Evolutionary conservation across 2,888 invertebrate genomes (phyloP).

Genomic region (Diarsia brunnea): DNA sequence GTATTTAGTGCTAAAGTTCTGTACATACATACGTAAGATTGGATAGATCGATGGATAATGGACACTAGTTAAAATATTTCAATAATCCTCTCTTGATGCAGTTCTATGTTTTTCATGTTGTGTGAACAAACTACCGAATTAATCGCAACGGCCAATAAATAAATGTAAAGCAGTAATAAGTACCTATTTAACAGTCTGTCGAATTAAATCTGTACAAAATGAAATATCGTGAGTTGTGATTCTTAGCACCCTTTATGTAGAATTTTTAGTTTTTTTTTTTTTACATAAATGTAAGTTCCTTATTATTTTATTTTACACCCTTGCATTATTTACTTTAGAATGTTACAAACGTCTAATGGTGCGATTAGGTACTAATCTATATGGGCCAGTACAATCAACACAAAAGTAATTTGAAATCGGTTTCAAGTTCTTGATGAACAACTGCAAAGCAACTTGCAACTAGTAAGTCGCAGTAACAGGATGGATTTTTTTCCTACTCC

Average conservation of each 20-base stretch:
- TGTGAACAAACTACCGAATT: conserved; percentile 86
- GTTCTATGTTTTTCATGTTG: conserved; percentile 76
- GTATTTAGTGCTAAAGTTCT: conserved; percentile 80
- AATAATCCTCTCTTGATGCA: conserved; percentile 73
- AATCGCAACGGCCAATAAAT: conserved; percentile 83
- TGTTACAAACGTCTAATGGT: conserved; percentile 1
- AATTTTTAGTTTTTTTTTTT: conserved; percentile 54
- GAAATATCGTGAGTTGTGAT: conserved; percentile 85
- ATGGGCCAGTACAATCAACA: conserved; percentile 6
- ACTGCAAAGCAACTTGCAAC: background rate
- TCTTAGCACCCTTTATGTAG: conserved; percentile 73
- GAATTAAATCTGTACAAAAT: conserved; percentile 91
- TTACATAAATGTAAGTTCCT: conserved; percentile 6
- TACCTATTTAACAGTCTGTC: conserved; percentile 88
- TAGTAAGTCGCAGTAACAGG: background rate
- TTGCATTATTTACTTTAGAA: conserved; percentile 18
- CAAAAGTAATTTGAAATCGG: background rate
- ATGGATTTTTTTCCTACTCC: background rate
- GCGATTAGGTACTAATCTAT: conserved; percentile 3
- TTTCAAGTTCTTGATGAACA: background rate
- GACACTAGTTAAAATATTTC: conserved; percentile 68
- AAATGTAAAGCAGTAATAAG: conserved; percentile 88
- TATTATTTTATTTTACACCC: conserved; percentile 60
- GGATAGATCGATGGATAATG: conserved; percentile 71
- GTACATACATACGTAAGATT: conserved; percentile 88